Percentiles rank a stretch among this genome's conserved stretches.
Evolutionary conservation across 2,113 vertebrate genomes (phyloP).

Genomic region (Odontophorus gujanensis): DNA sequence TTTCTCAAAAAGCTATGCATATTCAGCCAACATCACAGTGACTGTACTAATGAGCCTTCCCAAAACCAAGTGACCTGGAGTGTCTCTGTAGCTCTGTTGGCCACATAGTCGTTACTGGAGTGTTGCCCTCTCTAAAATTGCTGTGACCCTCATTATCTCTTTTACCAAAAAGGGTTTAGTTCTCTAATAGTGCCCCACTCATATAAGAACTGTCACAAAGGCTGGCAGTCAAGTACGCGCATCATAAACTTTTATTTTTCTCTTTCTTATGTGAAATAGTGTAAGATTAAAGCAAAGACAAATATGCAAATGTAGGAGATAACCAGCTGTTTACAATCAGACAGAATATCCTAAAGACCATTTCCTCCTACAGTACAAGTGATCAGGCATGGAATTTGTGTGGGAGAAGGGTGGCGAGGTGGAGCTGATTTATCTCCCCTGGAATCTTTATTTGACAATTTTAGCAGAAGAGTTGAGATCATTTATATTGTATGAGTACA

Average conservation of each 20-base stretch:
- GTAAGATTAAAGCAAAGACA: neutral
- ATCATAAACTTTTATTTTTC: neutral
- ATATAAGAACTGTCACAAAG: neutral
- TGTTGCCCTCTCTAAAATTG: rapidly evolving
- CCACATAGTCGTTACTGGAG: neutral
- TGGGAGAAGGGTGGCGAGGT: neutral
- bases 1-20: neutral
- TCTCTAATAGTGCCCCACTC: neutral
- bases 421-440: neutral
- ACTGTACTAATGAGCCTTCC: neutral
- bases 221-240: neutral
- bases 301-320: neutral
- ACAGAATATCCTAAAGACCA: neutral
- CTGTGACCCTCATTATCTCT: neutral
- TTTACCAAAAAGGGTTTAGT: neutral
- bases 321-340: neutral
- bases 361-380: neutral
- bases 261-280: neutral
- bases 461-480: neutral
- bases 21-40: neutral
- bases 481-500: neutral
- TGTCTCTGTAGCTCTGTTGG: neutral
- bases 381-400: neutral
- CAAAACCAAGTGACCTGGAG: neutral
- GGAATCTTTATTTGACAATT: neutral